Base-by-base conservation (phyloP, 2,113 vertebrate genomes). In the Dromiciops gliroides region DNA sequence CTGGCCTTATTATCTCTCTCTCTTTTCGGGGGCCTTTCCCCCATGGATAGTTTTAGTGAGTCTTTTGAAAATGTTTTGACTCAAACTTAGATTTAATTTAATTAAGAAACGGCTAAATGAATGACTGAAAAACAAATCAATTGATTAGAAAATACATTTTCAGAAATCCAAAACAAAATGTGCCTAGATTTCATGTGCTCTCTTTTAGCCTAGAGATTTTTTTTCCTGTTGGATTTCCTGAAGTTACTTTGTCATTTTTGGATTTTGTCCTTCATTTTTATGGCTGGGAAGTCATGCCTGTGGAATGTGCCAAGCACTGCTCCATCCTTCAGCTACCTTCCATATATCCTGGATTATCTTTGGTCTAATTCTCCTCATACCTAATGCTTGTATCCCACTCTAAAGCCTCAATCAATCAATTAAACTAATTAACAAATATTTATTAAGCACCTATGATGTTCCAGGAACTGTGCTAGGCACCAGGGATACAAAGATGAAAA, bases 61-160 rank as follows among this genome's bases (percentile, higher is more conserved):
- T 83, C 67, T 83, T 83, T 83, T 44, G 24, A 94, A 96, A 94
- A 94, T n/a, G 23, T 26, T 51, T 89, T 5, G 1, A 11, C 52
- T 24, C 8, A 49, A 3, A 28, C 50, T 92, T 51, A 93, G 44
- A 94, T 22, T 44, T 19, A 44, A 89, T 96, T 96, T 93, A 89
- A 90, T 89, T 56, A 49, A 24, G 83, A 93, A 95, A 91, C 14
- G 91, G 50, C 31, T 49, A 49, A 53, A 16, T 51, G 26, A 96
- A 92, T 75, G 93, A 75, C 49, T 91, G 67, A 60, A 93, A 97
- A 90, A 37, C 12, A 91, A 96, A 93, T 0, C 26, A 88, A 95
- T 31, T 23, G 89, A 2, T 51, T 25, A 75, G 48, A 52, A 92
- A 95, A 67, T 22, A 14, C 0, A 53, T n/a, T 96, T 89, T 44